Evolutionary conservation across 2,888 invertebrate genomes (phyloP).

Genomic region (Dryadula phaetusa): DNA sequence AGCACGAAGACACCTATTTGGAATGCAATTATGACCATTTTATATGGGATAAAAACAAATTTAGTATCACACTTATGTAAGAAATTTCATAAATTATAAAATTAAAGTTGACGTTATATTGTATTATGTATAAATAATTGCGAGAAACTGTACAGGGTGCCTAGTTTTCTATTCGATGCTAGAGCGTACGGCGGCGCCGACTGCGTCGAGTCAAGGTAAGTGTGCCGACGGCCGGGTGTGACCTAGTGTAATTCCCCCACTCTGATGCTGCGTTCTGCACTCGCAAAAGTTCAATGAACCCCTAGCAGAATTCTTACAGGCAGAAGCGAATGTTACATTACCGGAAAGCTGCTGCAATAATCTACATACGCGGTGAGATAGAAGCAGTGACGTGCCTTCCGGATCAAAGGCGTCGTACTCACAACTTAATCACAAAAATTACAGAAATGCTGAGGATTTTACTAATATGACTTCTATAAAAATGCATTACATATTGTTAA

Average conservation of each 20-base stretch:
- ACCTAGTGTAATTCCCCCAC: constrained; percentile 81
- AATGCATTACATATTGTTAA: background rate
- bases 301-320: constrained; percentile 80
- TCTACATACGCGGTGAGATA: constrained; percentile 44
- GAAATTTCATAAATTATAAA: background rate
- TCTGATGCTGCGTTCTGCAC: constrained; percentile 77
- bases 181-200: constrained; percentile 59
- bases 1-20: background rate
- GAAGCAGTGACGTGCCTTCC: constrained; percentile 29
- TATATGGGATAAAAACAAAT: background rate
- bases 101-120: constrained; percentile 23
- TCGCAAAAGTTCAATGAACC: constrained; percentile 82
- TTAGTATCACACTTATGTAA: background rate
- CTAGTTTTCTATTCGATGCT: constrained; percentile 75
- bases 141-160: constrained; percentile 61
- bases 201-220: constrained; percentile 82
- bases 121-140: constrained; percentile 56
- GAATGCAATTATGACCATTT: background rate
- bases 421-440: background rate
- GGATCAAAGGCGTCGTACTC: background rate
- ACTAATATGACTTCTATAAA: background rate
- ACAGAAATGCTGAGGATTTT: background rate
- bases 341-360: constrained; percentile 80
- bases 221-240: constrained; percentile 82
- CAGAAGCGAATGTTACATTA: constrained; percentile 82